These are phyloP conservation scores for Harpagus bidentatus DNA, from an alignment of 2,113 vertebrate genomes.

Conservation along the genomic window DNA sequence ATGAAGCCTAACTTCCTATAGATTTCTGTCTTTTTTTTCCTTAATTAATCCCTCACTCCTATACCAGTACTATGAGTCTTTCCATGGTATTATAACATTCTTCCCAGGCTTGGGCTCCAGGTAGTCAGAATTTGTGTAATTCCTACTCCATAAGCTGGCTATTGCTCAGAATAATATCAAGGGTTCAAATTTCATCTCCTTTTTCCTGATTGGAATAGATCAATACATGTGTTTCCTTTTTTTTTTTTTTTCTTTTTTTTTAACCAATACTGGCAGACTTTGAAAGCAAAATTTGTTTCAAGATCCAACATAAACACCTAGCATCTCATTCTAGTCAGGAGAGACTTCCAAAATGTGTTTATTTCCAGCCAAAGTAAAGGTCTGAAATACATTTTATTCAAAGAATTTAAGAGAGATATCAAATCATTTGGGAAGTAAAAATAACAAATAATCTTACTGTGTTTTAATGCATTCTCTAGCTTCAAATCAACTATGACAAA, in stretches of 20 bases:
- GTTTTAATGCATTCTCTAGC: constrained; percentile 74
- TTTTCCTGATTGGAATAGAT: background rate
- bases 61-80: background rate
- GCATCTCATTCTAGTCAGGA: background rate
- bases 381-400: background rate
- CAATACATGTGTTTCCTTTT: background rate
- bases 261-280: background rate
- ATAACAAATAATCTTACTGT: background rate
- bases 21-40: background rate
- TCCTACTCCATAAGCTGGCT: background rate
- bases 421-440: background rate
- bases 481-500: constrained; percentile 97
- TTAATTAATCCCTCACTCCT: background rate
- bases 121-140: background rate
- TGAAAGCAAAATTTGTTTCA: background rate
- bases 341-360: background rate
- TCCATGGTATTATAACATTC: background rate
- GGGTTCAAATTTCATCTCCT: background rate
- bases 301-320: background rate
- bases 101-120: background rate
- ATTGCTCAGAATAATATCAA: background rate
- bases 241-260: background rate
- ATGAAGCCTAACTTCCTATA: background rate
- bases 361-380: background rate
- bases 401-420: background rate